Base-by-base conservation (phyloP, 2,797 vertebrate species). In the Benthosema pterotum region DNA sequence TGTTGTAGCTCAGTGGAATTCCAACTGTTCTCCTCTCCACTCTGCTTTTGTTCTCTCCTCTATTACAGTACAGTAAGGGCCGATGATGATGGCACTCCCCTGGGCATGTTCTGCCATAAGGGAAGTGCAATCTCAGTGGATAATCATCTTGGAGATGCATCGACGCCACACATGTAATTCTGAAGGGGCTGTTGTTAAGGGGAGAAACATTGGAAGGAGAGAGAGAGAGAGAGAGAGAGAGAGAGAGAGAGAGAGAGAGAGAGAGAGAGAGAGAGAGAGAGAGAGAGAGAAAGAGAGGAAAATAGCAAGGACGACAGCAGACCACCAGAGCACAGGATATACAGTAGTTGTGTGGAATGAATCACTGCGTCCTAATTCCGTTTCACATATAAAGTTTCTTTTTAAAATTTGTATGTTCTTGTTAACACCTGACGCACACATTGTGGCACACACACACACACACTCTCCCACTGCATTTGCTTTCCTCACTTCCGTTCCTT, bases 101-200 rank as follows among this genome's bases (percentile, higher is more conserved):
- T 86, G 81, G 78, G 87, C 50, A 54, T 78, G 77, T 82, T 82
- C 77, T 76, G 67, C 83, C 76, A n/a, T n/a, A n/a, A 69, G 73
- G 84, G 79, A 89, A 75, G 83, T 67, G 76, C 82, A 73, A 79
- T 90, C 87, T 89, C 77, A 57, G 71, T 55, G 82, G 80, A 90
- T 89, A 87, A 89, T 91, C 84, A 83, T 88, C 77, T 82, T 84
- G 83, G 78, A 78, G 80, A 86, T 80, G 75, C 78, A 87, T 82
- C 83, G 85, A 88, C 83, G 79, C 72, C 64, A 46, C 25, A 53
- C 57, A 69, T 81, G 77, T 86, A 78, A 86, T 88, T 90, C 74
- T 83, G 59, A 85, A n/a, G 81, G 14, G 65, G 81, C 67, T 67
- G 32, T 38, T 67, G 32, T 38, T 38, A 38, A 38, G 32, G 57